Base-by-base conservation (phyloP, 2,113 vertebrate species). In the Nerophis lumbriciformis region DNA sequence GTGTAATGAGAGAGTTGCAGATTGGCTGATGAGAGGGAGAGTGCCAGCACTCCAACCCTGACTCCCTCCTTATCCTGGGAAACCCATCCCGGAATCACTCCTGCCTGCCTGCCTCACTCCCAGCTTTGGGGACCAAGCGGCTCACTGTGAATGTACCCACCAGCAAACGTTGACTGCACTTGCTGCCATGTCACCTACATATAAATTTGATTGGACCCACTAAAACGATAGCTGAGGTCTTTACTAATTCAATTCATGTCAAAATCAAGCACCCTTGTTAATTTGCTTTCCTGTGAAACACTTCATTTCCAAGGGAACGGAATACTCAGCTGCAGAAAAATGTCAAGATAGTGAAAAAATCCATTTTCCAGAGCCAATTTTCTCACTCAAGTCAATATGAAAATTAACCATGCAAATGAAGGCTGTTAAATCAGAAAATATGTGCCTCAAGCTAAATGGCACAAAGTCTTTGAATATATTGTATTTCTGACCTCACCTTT, bases 1-100 rank as follows among this genome's bases (percentile, higher is more conserved):
- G 82, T 84, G 81, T 86, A 87, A 88, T 88, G 81, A 87, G 83
- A 55, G 73, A 85, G 79, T 68, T 81, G 78, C 69, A 72, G 82
- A 71, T 79, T 59, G 60, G 82, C 75, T 75, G 83, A 83, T 88
- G 86, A 81, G 85, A 82, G 78, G 61, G 63, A 83, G 75, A 81
- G 84, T 85, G 80, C 74, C 76, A 71, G 73, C 73, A 80, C 82
- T 83, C 81, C 80, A 86, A 78, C 69, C 73, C 77, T 83, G 81
- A 89, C 76, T 81, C 73, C 78, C 65, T 76, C 75, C 71, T 80
- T 84, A 83, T 85, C 76, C 75, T 59, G 64, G 83, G 65, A 82
- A 84, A 77, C 71, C 62, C 78, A 74, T 79, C 73, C 71, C 71
- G 72, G 72, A 71, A 64, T 48, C 67, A 78, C 56, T 77, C 69